These are phyloP conservation scores for Dolichopus griseipennis DNA, from an alignment of 2,888 invertebrate species.

Conservation along the genomic window DNA sequence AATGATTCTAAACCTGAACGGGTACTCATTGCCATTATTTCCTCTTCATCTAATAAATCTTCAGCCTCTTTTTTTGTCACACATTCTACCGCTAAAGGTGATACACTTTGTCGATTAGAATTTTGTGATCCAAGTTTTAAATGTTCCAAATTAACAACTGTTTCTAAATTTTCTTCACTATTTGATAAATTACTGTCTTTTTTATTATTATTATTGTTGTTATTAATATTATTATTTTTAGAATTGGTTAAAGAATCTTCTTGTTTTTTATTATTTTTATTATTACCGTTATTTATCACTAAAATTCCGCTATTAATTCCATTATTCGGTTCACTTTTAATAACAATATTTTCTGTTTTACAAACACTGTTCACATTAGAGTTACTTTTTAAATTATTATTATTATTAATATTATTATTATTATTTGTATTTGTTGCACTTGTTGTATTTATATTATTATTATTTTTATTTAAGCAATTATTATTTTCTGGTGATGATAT, in stretches of 20 bases:
- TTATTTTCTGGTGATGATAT: conserved; percentile 41
- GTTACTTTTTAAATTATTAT: conserved; percentile 33
- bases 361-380: conserved; percentile 44
- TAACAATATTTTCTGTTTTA: conserved; percentile 31
- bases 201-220: conserved; percentile 10
- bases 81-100: conserved; percentile 18
- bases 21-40: conserved; percentile 38
- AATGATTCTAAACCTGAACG: conserved; percentile 47
- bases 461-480: conserved; percentile 36
- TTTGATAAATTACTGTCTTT: conserved; percentile 9
- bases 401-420: conserved; percentile 50
- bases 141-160: conserved; percentile 17
- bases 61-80: conserved; percentile 39
- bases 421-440: conserved; percentile 36
- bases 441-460: conserved; percentile 26
- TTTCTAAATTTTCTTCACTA: conserved; percentile 12
- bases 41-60: conserved; percentile 39
- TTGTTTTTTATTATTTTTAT: neutral
- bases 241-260: conserved; percentile 2
- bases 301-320: conserved; percentile 30
- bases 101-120: conserved; percentile 15
- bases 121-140: conserved; percentile 14
- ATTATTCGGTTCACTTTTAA: conserved; percentile 26
- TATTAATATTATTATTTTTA: conserved; percentile 18
- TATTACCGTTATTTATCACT: conserved; percentile 23